Evolutionary conservation across 2,113 vertebrate genomes (phyloP).

Genomic region (Zosterops pallidus): DNA sequence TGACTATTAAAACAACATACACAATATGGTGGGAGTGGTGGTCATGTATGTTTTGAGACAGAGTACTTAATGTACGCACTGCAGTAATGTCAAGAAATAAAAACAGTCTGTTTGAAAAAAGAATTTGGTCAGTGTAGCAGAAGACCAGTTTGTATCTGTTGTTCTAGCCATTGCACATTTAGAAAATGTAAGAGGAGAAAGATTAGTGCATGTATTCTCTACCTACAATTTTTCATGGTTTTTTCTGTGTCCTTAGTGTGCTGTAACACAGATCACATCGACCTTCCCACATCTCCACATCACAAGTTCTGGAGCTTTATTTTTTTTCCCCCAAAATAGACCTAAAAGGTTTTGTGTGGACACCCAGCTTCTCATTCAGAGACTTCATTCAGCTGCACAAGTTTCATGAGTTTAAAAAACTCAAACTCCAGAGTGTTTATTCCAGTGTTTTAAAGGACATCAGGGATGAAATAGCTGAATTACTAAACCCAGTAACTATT

Average conservation of each 20-base stretch:
- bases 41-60: too few relatives aligned
- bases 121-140: not conserved
- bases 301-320: not conserved
- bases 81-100: not conserved
- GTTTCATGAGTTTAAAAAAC: not conserved
- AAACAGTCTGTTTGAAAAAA: not conserved
- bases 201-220: not conserved
- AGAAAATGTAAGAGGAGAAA: not conserved
- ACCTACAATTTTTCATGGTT: not conserved
- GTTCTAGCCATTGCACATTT: not conserved
- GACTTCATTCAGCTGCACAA: not conserved
- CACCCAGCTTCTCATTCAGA: not conserved
- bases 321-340: not conserved
- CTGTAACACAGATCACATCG: not conserved
- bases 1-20: too few relatives aligned
- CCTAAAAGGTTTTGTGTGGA: not conserved
- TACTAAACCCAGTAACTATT: not conserved
- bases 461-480: not conserved
- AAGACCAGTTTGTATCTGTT: not conserved
- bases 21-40: too few relatives aligned
- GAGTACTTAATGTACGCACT: too few relatives aligned
- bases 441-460: not conserved
- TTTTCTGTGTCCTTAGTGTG: not conserved
- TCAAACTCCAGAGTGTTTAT: not conserved
- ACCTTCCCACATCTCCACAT: not conserved